Conservation (phyloP, 2,113 vertebrate genomes). For the Probosciger aterrimus region DNA sequence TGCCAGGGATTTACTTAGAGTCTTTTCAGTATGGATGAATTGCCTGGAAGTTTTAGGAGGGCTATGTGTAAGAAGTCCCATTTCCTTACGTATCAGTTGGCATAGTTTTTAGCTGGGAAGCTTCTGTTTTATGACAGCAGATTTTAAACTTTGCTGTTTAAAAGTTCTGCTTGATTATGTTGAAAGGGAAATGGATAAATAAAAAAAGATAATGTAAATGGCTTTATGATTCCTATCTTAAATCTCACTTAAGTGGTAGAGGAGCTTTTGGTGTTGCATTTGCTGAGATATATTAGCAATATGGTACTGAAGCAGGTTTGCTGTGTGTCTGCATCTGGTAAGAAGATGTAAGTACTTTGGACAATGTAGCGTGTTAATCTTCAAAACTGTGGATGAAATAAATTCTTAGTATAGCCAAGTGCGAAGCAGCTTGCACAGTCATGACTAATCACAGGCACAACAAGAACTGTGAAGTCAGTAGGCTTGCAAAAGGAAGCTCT, state of each 20-base stretch:
- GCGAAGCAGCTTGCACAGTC: background rate
- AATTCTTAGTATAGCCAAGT: background rate
- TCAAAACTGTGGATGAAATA: background rate
- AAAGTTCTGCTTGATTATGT: no score
- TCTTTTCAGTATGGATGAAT: background rate
- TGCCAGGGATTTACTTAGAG: background rate
- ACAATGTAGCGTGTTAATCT: background rate
- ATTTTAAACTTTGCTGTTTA: background rate
- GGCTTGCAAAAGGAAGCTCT: background rate
- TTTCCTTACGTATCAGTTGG: background rate
- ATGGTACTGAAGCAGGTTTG: background rate
- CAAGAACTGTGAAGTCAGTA: slow-evolving; percentile 8
- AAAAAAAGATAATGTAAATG: background rate
- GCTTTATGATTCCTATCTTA: background rate
- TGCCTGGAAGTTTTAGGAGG: background rate
- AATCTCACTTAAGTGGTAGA: background rate
- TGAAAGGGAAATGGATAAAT: background rate
- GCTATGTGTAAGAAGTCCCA: background rate
- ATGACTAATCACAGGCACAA: background rate
- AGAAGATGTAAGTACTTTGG: background rate
- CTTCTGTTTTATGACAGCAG: background rate
- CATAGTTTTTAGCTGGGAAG: background rate
- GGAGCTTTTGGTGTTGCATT: background rate
- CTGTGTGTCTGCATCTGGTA: background rate
- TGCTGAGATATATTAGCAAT: background rate